Conservation (phyloP, 1,140 invertebrate species). For the Aphelenchoides fujianensis region DNA sequence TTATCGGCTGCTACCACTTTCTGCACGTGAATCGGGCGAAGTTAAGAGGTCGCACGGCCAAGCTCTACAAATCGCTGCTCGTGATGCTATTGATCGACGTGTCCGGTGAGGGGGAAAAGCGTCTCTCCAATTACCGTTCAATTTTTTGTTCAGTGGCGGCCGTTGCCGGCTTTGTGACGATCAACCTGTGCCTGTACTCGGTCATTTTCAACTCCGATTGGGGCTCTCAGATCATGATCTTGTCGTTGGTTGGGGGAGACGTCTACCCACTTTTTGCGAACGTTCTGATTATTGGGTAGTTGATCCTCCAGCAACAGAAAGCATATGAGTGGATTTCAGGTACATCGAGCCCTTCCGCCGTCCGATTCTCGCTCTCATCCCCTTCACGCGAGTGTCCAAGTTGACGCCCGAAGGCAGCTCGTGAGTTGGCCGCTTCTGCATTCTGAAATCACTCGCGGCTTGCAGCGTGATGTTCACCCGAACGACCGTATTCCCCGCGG, state of each 20-base stretch:
- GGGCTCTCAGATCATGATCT: not conserved
- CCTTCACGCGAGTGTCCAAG: not conserved
- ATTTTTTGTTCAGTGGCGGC: too few relatives aligned
- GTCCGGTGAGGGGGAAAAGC: too few relatives aligned
- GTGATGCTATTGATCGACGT: not conserved
- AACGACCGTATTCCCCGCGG: not conserved
- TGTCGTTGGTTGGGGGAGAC: not conserved
- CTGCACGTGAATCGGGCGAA: not conserved
- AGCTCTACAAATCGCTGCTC: not conserved
- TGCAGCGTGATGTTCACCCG: not conserved
- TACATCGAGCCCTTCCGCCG: not conserved
- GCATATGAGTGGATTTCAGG: too few relatives aligned
- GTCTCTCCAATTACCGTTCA: too few relatives aligned
- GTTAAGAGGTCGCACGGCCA: not conserved
- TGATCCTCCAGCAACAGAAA: too few relatives aligned
- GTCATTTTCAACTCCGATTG: not conserved
- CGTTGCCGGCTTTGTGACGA: not conserved
- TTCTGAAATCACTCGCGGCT: too few relatives aligned
- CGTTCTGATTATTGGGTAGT: not conserved
- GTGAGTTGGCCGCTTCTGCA: not conserved
- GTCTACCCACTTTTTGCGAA: not conserved
- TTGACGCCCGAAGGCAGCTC: not conserved
- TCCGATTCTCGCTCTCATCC: not conserved
- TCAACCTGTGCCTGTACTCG: not conserved
- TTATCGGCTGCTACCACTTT: not conserved